phyloP scores from a whole-genome alignment of 2,797 vertebrate species.

The Macroramphosus scolopax region DNA sequence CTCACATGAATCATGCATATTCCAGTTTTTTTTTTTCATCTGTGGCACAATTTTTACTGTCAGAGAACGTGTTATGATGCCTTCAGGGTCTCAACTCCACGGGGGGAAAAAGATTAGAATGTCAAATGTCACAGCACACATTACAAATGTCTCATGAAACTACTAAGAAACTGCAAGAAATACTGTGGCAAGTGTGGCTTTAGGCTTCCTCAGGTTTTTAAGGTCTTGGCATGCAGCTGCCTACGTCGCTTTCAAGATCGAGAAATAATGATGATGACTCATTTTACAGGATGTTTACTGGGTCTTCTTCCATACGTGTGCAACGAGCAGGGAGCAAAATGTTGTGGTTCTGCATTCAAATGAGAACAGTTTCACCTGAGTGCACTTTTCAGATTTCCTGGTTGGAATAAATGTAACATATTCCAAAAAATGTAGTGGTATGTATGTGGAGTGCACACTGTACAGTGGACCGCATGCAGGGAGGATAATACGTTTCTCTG shows the following conservation, averaged over 20 bases:
- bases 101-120: constrained; percentile 56
- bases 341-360: not conserved
- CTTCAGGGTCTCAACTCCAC: constrained; percentile 53
- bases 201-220: constrained; percentile 26
- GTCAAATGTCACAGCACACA: constrained; percentile 57
- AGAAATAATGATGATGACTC: constrained; percentile 16
- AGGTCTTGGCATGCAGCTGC: constrained; percentile 13
- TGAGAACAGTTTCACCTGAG: constrained; percentile 10
- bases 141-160: constrained; percentile 47
- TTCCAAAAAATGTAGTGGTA: not conserved
- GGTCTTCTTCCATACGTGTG: constrained; percentile 23
- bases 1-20: constrained; percentile 58
- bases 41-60: constrained; percentile 54
- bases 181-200: constrained; percentile 17
- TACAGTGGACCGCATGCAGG: constrained; percentile 8
- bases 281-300: constrained; percentile 11
- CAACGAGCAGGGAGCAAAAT: constrained; percentile 1
- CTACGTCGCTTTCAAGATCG: constrained; percentile 14
- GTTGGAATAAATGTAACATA: constrained; percentile 18
- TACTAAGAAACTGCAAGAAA: constrained; percentile 30
- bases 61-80: constrained; percentile 54
- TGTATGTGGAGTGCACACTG: too few relatives aligned
- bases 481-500: constrained; percentile 28
- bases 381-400: constrained; percentile 26
- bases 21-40: constrained; percentile 33